Base-by-base conservation (phyloP, 2,113 vertebrate species). In the Carassius carassius region DNA sequence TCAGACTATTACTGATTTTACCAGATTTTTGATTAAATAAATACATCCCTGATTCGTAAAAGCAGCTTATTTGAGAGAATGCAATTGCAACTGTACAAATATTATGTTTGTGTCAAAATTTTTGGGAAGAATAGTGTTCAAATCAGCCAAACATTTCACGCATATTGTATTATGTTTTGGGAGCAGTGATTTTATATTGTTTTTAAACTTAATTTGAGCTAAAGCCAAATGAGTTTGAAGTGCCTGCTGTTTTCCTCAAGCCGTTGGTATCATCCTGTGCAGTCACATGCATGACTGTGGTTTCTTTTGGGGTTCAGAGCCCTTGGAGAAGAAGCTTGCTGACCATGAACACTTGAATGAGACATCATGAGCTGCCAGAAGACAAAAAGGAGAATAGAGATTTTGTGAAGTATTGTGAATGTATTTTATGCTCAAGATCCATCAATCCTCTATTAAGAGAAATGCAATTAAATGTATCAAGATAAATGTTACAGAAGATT, bases 181-280 rank as follows among this genome's bases (percentile, higher is more conserved):
- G 77, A 8, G 9, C 41, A 35, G 17, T 62, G 37, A 72, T 63
- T 14, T 73, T 41, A 44, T 41, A 54, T 1, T 10, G 0, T 78
- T 88, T 35, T 69, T 74, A 44, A 84, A 56, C 54, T 54, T n/a
- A 1, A 2, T 37, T 79, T 69, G 29, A 85, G 84, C 73, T 60
- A 23, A 88, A 79, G 74, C 54, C 32, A 80, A 84, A 84, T 74
- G 77, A 56, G 10, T 9, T 60, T 73, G 47, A 85, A 87, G 37
- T 37, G 37, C 14, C 67, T 87, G 54, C 79, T 65, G 83, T 60
- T 84, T 74, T 62, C 16, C 47, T 62, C 58, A 77, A 65, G 58
- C 54, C 12, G 23, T 58, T 85, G 60, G 76, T 84, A 49, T 84
- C 82, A 72, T 86, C 82, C 29, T 29, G 29, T 29, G 29, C 29